Conservation (phyloP, 2,797 vertebrate genomes). For the Coccyzus lansbergi region DNA sequence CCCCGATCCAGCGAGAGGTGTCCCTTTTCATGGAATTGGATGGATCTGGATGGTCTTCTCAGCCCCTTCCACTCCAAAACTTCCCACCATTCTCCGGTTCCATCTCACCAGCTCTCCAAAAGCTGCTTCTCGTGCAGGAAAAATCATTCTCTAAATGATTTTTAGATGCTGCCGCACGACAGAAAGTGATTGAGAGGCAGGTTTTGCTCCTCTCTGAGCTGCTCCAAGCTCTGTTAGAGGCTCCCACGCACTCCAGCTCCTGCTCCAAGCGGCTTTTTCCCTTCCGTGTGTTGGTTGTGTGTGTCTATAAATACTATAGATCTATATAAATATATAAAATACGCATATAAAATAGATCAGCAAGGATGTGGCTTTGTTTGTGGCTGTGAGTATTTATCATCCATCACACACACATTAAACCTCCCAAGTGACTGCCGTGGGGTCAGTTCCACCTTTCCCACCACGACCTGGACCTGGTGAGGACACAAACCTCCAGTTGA, state of each 20-base stretch:
- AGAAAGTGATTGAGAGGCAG: not conserved
- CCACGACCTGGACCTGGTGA: fast-evolving
- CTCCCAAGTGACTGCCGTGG: fast-evolving
- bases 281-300: fast-evolving
- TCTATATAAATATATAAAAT: not conserved
- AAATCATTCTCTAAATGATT: not conserved
- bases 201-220: not conserved
- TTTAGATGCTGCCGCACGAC: fast-evolving
- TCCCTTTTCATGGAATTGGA: no score
- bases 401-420: not conserved
- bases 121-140: not conserved
- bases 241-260: fast-evolving
- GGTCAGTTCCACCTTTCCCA: not conserved
- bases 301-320: not conserved
- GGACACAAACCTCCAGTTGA: not conserved
- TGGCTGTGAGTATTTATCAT: fast-evolving
- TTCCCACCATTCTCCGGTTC: no score
- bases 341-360: fast-evolving
- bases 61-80: no score
- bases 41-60: no score
- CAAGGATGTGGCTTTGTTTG: fast-evolving
- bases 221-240: not conserved
- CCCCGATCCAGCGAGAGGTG: no score
- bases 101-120: not conserved
- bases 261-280: fast-evolving